Conservation (phyloP, 2,888 invertebrate species). For the Pocota personata region DNA sequence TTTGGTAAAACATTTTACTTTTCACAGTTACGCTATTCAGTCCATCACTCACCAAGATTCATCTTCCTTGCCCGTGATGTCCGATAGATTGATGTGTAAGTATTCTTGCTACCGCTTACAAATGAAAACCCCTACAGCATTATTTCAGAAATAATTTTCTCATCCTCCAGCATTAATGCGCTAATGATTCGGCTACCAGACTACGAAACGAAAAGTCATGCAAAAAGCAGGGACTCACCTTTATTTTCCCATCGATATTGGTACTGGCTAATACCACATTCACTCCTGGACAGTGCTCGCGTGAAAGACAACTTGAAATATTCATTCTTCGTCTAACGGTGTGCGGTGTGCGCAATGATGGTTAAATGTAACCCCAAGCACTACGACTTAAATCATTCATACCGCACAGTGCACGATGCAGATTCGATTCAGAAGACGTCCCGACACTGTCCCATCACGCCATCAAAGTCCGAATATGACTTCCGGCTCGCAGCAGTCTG, state of each 20-base stretch:
- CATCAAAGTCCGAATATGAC: constrained; percentile 43
- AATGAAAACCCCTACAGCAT: constrained; percentile 21
- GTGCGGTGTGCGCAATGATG: constrained; percentile 69
- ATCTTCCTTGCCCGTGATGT: constrained; percentile 17
- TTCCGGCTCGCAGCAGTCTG: constrained; percentile 48
- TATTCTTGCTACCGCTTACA: constrained; percentile 53
- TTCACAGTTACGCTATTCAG: constrained; percentile 40
- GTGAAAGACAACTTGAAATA: constrained; percentile 61
- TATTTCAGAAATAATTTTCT: constrained; percentile 67
- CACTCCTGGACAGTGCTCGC: constrained; percentile 66
- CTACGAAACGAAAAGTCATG: constrained; percentile 63
- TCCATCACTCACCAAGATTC: constrained; percentile 40
- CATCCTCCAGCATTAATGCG: constrained; percentile 66
- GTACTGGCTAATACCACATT: constrained; percentile 60
- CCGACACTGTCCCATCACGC: constrained; percentile 53
- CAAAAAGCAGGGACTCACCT: constrained; percentile 66
- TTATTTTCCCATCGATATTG: constrained; percentile 67
- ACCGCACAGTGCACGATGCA: constrained; percentile 64
- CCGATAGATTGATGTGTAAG: constrained; percentile 68
- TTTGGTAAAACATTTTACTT: constrained; percentile 14
- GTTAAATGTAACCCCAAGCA: constrained; percentile 70
- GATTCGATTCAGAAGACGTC: constrained; percentile 45
- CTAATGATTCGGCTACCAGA: constrained; percentile 72
- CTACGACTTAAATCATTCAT: constrained; percentile 68
- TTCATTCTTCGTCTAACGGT: constrained; percentile 62